Evolutionary conservation across 1,140 invertebrate species (phyloP).

Genomic region (Brachionus manjavacas): DNA sequence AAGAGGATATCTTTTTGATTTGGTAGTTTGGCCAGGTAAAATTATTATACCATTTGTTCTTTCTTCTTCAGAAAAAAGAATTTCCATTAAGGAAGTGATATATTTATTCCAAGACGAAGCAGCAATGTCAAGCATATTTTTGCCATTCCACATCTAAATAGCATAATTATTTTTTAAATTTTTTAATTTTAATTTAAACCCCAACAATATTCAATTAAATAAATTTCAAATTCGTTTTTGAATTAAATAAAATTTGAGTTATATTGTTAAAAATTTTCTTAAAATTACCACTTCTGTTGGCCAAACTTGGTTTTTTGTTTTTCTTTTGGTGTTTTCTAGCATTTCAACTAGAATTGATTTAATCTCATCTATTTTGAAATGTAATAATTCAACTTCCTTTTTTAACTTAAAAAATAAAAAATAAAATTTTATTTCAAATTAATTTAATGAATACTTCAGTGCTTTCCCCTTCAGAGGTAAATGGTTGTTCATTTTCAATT

Average conservation of each 20-base stretch:
- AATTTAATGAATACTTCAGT: background rate
- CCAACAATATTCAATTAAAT: no score
- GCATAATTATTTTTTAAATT: constrained; percentile 5
- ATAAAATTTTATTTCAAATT: background rate
- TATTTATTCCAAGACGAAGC: constrained; percentile 23
- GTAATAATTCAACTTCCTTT: background rate
- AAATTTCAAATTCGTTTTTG: no score
- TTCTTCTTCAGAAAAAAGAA: background rate
- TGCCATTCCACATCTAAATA: background rate
- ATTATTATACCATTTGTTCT: background rate
- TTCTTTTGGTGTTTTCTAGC: background rate
- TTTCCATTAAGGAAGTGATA: background rate
- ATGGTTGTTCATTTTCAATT: background rate
- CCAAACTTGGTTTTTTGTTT: background rate
- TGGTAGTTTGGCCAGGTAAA: background rate
- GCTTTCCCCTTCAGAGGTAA: background rate
- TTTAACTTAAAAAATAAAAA: background rate
- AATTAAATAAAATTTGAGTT: background rate
- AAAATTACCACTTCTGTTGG: background rate
- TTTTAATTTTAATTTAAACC: background rate
- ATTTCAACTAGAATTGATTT: background rate
- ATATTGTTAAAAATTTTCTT: background rate
- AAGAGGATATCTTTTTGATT: background rate
- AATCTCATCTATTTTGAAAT: background rate
- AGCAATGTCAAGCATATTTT: background rate